Base-by-base conservation (phyloP, 2,888 invertebrate genomes). In the Heliothis peltigera region DNA sequence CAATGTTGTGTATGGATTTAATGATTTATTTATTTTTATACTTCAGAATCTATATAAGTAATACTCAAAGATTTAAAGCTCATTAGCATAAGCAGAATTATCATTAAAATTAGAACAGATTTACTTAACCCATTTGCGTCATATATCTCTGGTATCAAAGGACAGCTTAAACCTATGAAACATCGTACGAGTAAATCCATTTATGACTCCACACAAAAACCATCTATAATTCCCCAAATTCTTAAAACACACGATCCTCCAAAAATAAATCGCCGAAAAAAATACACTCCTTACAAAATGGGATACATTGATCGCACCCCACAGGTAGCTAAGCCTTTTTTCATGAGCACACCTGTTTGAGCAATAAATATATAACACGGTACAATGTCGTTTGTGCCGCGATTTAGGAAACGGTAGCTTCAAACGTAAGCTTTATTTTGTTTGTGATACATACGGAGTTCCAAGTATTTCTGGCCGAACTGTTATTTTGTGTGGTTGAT, bases 271-370 rank as follows among this genome's bases (percentile, higher is more conserved):
- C 18, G 43, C 52, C 53, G 43, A 54, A 8, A 4, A 19, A 43
- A 15, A 43, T n/a, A 63, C 54, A 71, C 44, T 22, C 49, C 19
- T 57, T n/a, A 51, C 7, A 47, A 52, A 80, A 80, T 59, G 80
- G 67, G 56, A 35, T 18, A 62, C 74, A 80, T 74, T 79, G 75
- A 69, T 58, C 48, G 71, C 47, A 64, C 49, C 60, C 73, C 49
- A 76, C 81, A 68, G 73, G 79, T 67, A 79, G 72, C 81, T 83
- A 84, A 86, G 82, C 87, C 88, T 85, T 89, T 88, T 89, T 89
- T 85, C 86, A 89, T 90, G 77, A 82, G 73, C 85, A 82, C 91
- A 90, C 90, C 89, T 92, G 91, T 87, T 86, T 78, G 84, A 67
- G 48, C 81, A 67, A 81, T 87, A 84, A 85, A 88, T 90, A 90